A percentile compares a stretch with the other conserved stretches of the same genome.
Evolutionary conservation across 2,888 invertebrate genomes (phyloP).

Genomic region (Dascillus cervinus): DNA sequence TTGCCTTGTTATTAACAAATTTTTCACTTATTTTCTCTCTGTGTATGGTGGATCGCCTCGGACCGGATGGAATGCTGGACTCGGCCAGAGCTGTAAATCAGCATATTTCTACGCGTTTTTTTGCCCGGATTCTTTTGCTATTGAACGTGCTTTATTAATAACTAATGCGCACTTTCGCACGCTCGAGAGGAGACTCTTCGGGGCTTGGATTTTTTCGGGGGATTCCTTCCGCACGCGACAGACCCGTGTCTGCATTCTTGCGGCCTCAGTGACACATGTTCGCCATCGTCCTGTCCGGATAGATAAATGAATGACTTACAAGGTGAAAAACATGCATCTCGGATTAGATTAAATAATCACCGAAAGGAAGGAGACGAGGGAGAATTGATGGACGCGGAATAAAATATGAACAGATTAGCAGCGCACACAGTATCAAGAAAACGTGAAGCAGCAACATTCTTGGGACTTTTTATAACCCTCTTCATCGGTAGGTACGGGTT

Average conservation of each 20-base stretch:
- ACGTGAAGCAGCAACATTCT: slow-evolving; percentile 34
- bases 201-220: slow-evolving; percentile 1
- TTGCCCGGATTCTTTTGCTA: slow-evolving; percentile 12
- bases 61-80: slow-evolving; percentile 10
- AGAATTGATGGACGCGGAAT: background rate
- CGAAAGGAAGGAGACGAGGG: slow-evolving; percentile 5
- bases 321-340: slow-evolving; percentile 21
- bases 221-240: slow-evolving; percentile 23
- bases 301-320: slow-evolving; percentile 24
- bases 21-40: too few relatives aligned
- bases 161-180: slow-evolving; percentile 16
- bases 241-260: slow-evolving; percentile 26
- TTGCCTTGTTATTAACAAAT: too few relatives aligned
- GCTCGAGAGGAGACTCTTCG: slow-evolving; percentile 7
- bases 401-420: slow-evolving; percentile 8
- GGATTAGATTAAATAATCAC: slow-evolving; percentile 17
- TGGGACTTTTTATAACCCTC: slow-evolving; percentile 34
- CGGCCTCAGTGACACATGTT: slow-evolving; percentile 27
- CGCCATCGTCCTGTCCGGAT: slow-evolving; percentile 22
- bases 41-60: slow-evolving; percentile 13
- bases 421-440: slow-evolving; percentile 8
- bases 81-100: slow-evolving; percentile 13
- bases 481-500: slow-evolving; percentile 23
- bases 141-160: slow-evolving; percentile 16
- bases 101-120: slow-evolving; percentile 14